Base-by-base conservation (phyloP, 2,797 vertebrate genomes). In the Sylvia borin region DNA sequence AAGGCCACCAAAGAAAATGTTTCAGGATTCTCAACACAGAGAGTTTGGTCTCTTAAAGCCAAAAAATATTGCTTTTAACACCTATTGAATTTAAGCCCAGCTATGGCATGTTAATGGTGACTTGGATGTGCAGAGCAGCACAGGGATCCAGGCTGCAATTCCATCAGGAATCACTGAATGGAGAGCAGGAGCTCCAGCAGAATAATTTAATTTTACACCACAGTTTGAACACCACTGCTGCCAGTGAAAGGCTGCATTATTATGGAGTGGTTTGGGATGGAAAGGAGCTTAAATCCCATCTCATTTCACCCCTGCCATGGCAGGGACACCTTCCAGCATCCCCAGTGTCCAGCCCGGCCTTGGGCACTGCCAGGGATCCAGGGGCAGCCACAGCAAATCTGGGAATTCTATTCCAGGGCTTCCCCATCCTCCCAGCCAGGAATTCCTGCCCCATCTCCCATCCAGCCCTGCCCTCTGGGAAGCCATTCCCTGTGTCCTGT, bases 361-460 rank as follows among this genome's bases (percentile, higher is more conserved):
- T 2, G 67, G 66, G 0, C 67, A 65, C 27, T 87, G 5, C 27
- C 67, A 58, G 60, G 75, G 45, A 50, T 43, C 66, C 68, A 72
- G 19, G 58, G 27, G 11, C 51, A 79, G 83, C 65, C 55, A 1
- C 83, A 70, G 64, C 64, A 6, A 2, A 3, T 50, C 58, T 38
- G 24, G 58, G 22, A 5, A 51, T 7, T 15, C 71, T 5, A 16
- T 2, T 1, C 60, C 62, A 75, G 45, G 2, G 2, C 13, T 67
- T 58, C 0, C 3, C 20, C 31, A 12, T 31, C 31, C 31, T 36
- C 1, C 10, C 45, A 51, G 29, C 2, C 2, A 75, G 3, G 1
- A 74, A 71, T 61, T 38, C 27, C 54, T 71, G 0, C 43, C 26
- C 58, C 43, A 38, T 1, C 0, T 79, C 32, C 45, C 75, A 71